These are phyloP conservation scores for Drosophila asahinai DNA, from an alignment of 1,140 invertebrate genomes.

Conservation along the genomic window DNA sequence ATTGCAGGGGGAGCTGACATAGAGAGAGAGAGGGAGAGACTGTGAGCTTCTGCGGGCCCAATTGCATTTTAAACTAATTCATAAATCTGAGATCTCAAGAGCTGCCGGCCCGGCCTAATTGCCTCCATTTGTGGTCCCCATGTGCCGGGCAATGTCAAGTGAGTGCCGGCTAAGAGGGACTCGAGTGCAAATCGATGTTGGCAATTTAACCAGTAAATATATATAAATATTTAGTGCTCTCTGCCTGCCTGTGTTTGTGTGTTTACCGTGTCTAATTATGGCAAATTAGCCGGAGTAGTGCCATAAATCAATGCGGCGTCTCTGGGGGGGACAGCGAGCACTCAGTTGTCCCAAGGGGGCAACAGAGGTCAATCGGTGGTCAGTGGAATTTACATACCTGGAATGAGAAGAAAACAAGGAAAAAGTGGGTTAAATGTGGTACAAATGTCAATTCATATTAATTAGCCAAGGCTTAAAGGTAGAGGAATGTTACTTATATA, in stretches of 20 bases:
- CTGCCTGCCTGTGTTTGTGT: constrained; percentile 16
- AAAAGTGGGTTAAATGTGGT: neutral
- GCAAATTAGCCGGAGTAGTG: constrained; percentile 59
- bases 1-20: constrained; percentile 41
- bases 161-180: constrained; percentile 36
- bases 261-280: constrained; percentile 67
- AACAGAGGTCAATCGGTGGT: constrained; percentile 4
- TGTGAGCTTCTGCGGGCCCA: constrained; percentile 16
- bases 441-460: neutral
- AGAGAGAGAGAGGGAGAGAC: neutral
- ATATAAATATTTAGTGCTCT: constrained; percentile 42
- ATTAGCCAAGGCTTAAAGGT: neutral
- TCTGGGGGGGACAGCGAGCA: constrained; percentile 20
- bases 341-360: neutral
- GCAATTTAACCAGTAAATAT: constrained; percentile 55
- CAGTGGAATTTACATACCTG: constrained; percentile 61
- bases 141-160: constrained; percentile 44
- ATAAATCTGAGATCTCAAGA: constrained; percentile 44
- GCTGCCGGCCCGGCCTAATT: constrained; percentile 32
- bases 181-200: constrained; percentile 58
- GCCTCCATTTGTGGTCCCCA: constrained; percentile 49
- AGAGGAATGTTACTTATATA: neutral
- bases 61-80: constrained; percentile 65
- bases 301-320: constrained; percentile 42
- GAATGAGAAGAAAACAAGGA: constrained; percentile 36